These are phyloP conservation scores for Procavia capensis DNA, from an alignment of 2,113 vertebrate species.

Conservation along the genomic window DNA sequence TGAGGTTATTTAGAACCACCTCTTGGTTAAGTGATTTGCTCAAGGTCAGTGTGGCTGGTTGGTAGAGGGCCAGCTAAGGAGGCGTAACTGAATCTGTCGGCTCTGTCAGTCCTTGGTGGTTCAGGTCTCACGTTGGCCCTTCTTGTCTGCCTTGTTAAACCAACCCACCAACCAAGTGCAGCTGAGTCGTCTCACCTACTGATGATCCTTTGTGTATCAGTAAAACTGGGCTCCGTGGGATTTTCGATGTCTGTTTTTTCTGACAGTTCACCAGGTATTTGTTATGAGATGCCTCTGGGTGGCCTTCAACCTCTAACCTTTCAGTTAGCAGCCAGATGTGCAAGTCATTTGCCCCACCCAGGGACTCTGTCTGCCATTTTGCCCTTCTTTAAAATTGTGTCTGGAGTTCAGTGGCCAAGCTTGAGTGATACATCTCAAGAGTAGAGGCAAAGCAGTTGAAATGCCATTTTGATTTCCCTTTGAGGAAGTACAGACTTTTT, in stretches of 20 bases:
- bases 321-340: background rate
- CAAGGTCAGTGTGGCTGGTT: background rate
- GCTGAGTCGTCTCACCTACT: background rate
- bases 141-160: background rate
- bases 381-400: background rate
- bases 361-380: background rate
- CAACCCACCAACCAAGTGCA: background rate
- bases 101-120: background rate
- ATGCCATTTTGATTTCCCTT: background rate
- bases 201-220: background rate
- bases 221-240: background rate
- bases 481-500: background rate
- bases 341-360: background rate
- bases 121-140: background rate
- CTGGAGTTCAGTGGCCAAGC: background rate
- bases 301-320: background rate
- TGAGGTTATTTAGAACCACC: background rate
- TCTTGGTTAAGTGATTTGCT: background rate
- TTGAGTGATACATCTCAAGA: background rate
- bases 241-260: background rate
- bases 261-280: background rate
- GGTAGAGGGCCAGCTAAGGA: too few relatives aligned
- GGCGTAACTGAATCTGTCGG: background rate
- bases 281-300: background rate
- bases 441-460: background rate